Evolutionary conservation across 2,888 invertebrate species (phyloP), one percentile per base, ranked within the genome.

Genomic region (Nemapogon koenigi): DNA sequence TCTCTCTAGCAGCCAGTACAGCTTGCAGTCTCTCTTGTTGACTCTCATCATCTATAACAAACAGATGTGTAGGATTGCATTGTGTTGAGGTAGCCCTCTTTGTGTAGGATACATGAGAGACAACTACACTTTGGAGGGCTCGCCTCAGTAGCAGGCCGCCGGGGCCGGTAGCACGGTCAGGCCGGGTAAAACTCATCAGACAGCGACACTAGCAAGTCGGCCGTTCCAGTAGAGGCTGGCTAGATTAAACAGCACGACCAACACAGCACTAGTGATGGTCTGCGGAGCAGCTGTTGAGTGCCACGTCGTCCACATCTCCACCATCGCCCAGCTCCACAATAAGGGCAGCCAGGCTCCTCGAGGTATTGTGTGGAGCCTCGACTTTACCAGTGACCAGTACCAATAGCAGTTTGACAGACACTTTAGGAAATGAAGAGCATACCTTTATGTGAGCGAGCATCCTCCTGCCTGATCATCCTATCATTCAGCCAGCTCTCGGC

Each of bases 391-490:
- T 8, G 22, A 10, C 7, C 6, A 6, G 22, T 10, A 22, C 10
- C 6, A 22, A 22, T 22, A n/a, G n/a, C n/a, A n/a, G n/a, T n/a
- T n/a, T n/a, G n/a, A n/a, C n/a, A n/a, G n/a, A n/a, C n/a, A n/a
- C n/a, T n/a, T n/a, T n/a, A n/a, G n/a, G n/a, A n/a, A n/a, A n/a
- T n/a, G n/a, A n/a, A n/a, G n/a, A n/a, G n/a, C 17, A 18, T 19
- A 72, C 75, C 60, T 51, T 72, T 73, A 38, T 73, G 70, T 33
- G 68, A 64, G 11, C 51, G 58, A 0, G 73, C 72, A 18, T 73
- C 73, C 16, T 69, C 70, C 4, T 53, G 42, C 0, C 58, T 60
- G 29, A 65, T 53, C 44, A 42, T 47, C 66, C 68, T 69, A 16
- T 48, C 46, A 11, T 50, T 40, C 2, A 57, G 10, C 10, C 11